Evolutionary conservation across 2,113 vertebrate species (phyloP).

Genomic region (Eolophus roseicapilla): DNA sequence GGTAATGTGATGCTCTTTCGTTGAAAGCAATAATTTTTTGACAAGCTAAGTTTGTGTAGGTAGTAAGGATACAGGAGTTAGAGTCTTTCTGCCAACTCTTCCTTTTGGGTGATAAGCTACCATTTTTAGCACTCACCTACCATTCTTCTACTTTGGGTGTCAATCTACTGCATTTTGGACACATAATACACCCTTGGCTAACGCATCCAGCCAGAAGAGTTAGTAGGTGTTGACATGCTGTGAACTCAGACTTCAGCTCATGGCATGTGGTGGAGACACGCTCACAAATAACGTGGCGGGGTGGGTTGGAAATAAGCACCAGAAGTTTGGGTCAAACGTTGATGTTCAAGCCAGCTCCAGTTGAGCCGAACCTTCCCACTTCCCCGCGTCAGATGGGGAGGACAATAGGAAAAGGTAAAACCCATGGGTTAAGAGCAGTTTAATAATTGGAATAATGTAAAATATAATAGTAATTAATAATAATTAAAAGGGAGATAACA

Average conservation of each 20-base stretch:
- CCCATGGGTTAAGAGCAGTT: neutral
- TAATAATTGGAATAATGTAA: neutral
- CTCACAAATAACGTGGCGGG: neutral
- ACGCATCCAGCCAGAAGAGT: neutral
- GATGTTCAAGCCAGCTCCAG: neutral
- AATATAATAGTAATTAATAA: neutral
- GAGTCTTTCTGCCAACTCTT: neutral
- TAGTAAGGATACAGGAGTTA: neutral
- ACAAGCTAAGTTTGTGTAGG: neutral
- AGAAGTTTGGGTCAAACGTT: neutral
- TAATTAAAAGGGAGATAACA: neutral
- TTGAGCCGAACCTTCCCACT: neutral
- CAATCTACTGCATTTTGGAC: neutral
- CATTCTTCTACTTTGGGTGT: neutral
- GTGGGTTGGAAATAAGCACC: neutral
- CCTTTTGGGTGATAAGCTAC: neutral
- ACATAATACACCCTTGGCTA: accelerated
- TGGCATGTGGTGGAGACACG: neutral
- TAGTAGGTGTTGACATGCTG: neutral
- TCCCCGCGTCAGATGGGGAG: neutral
- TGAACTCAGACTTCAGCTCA: neutral
- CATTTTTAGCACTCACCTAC: neutral
- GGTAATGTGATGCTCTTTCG: neutral
- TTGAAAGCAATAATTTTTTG: neutral
- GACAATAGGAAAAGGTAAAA: neutral